phyloP scores from a whole-genome alignment of 2,888 invertebrate species.

The Atrina japonica region DNA sequence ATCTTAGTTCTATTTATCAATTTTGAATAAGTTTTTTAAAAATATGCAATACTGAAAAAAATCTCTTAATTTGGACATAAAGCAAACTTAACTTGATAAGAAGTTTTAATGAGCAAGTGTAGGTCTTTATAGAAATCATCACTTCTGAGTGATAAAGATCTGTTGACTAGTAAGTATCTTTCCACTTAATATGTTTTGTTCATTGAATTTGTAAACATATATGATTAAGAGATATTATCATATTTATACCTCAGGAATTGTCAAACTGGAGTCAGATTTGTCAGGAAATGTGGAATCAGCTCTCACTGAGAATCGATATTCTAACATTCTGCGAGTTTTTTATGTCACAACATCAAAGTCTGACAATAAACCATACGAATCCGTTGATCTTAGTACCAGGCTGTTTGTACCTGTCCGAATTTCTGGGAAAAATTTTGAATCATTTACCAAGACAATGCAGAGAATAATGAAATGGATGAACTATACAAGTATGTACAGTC shows the following conservation, averaged over 20 bases:
- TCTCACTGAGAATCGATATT: conserved; percentile 54
- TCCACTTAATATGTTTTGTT: too few relatives aligned
- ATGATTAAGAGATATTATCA: neutral
- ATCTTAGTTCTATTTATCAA: too few relatives aligned
- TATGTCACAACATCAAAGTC: conserved; percentile 46
- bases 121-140: too few relatives aligned
- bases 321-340: conserved; percentile 59
- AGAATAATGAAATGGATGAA: conserved; percentile 62
- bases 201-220: too few relatives aligned
- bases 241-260: conserved; percentile 10
- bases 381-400: conserved; percentile 53
- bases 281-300: conserved; percentile 44
- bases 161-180: too few relatives aligned
- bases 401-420: conserved; percentile 59
- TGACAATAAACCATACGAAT: conserved; percentile 45
- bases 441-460: conserved; percentile 66
- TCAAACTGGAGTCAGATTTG: conserved; percentile 44
- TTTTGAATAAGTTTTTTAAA: too few relatives aligned
- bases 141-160: too few relatives aligned
- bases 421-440: conserved; percentile 55
- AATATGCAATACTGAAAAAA: too few relatives aligned
- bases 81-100: too few relatives aligned
- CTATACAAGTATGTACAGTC: conserved; percentile 59
- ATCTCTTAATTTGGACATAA: too few relatives aligned
- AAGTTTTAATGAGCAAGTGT: too few relatives aligned